Evolutionary conservation across 1,140 invertebrate species (phyloP).

Genomic region (Eurosta solidaginis): DNA sequence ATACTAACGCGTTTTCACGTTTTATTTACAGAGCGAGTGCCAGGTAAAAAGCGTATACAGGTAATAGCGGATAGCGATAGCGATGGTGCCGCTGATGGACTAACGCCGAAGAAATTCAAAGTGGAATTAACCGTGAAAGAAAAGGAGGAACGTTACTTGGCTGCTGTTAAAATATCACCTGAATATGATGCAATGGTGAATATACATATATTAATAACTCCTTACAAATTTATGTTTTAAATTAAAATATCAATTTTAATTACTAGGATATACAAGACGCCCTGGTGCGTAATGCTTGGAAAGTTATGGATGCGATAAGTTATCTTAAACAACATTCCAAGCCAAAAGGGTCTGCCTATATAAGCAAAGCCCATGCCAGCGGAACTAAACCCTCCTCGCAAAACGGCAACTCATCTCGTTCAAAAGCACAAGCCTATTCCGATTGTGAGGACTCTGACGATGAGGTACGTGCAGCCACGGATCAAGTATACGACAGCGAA

Average conservation of each 20-base stretch:
- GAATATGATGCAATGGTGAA: slow-evolving; percentile 57
- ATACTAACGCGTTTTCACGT: no score
- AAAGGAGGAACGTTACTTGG: slow-evolving; percentile 56
- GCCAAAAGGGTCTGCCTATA: slow-evolving; percentile 36
- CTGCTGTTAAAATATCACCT: slow-evolving; percentile 52
- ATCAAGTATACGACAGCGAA: slow-evolving; percentile 63
- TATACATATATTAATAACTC: neutral
- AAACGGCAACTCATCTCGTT: slow-evolving; percentile 43
- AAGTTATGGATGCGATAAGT: slow-evolving; percentile 46
- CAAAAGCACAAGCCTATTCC: slow-evolving; percentile 40
- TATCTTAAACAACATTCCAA: slow-evolving; percentile 48
- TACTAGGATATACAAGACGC: slow-evolving; percentile 55
- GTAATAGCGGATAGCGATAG: slow-evolving; percentile 56
- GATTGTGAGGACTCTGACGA: slow-evolving; percentile 49
- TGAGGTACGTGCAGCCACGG: slow-evolving; percentile 47
- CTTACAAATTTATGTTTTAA: neutral
- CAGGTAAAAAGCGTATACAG: slow-evolving; percentile 55
- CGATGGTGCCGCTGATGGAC: slow-evolving; percentile 43
- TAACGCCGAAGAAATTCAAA: slow-evolving; percentile 49
- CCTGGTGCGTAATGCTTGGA: slow-evolving; percentile 50
- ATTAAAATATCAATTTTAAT: neutral
- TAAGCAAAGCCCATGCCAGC: neutral
- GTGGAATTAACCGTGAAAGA: slow-evolving; percentile 49
- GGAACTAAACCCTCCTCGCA: slow-evolving; percentile 15
- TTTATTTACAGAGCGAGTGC: slow-evolving; percentile 47